A percentile compares a stretch with the other conserved stretches of the same genome.
Conservation (phyloP, 1,140 invertebrate species). For the Plectus sambesii region DNA sequence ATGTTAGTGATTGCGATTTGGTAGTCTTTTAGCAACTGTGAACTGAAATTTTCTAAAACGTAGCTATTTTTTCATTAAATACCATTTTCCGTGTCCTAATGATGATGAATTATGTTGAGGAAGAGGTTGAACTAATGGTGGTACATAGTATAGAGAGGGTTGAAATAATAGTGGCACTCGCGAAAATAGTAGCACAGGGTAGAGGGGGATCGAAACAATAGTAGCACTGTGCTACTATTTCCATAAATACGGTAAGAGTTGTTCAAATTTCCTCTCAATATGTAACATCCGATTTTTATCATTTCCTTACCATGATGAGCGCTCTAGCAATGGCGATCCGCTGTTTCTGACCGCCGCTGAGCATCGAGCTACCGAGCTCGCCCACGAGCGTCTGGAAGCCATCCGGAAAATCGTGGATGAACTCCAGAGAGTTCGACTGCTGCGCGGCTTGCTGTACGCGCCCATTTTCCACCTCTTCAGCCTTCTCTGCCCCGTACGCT, state of each 20-base stretch:
- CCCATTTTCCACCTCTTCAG: slow-evolving; percentile 13
- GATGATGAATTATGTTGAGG: too few species aligned
- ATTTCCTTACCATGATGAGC: slow-evolving; percentile 46
- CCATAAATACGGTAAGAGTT: background rate
- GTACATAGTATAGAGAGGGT: too few species aligned
- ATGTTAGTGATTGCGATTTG: too few species aligned
- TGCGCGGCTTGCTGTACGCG: slow-evolving; percentile 45
- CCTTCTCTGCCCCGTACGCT: slow-evolving; percentile 47
- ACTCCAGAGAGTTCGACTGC: slow-evolving; percentile 48
- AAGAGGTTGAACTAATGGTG: too few species aligned
- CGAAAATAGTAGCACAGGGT: too few species aligned
- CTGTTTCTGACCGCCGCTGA: slow-evolving; percentile 47
- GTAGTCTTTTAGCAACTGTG: too few species aligned
- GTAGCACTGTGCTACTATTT: background rate
- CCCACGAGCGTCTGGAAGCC: slow-evolving; percentile 51
- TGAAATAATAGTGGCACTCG: too few species aligned
- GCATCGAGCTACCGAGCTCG: slow-evolving; percentile 49
- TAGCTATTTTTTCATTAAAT: too few species aligned
- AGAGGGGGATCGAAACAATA: too few species aligned
- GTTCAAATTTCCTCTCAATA: slow-evolving; percentile 8
- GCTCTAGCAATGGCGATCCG: slow-evolving; percentile 41
- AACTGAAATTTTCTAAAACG: too few species aligned
- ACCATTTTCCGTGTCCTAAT: too few species aligned
- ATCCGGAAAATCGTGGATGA: slow-evolving; percentile 49
- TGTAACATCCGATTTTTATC: background rate